phyloP scores from a whole-genome alignment of 2,113 vertebrate species.

The Mustela nigripes region DNA sequence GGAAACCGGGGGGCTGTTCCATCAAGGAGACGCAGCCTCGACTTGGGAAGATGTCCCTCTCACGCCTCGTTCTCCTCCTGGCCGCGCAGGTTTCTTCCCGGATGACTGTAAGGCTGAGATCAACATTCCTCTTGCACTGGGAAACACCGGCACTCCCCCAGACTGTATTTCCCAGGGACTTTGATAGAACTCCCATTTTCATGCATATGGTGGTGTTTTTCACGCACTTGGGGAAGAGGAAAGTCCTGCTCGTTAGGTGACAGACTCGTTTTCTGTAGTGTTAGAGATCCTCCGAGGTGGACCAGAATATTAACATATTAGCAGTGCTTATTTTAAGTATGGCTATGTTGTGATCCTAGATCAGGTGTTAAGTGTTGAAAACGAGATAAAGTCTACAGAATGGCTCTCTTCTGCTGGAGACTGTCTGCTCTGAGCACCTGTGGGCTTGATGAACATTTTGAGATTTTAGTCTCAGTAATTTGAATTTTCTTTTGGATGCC shows the following conservation, averaged over 20 bases:
- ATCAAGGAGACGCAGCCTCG: background rate
- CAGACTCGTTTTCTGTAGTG: background rate
- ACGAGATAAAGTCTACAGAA: background rate
- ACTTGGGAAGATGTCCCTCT: background rate
- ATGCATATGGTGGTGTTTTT: background rate
- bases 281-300: background rate
- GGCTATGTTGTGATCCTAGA: fast-evolving
- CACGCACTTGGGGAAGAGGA: background rate
- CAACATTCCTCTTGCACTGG: background rate
- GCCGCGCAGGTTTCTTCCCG: background rate
- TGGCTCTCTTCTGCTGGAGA: background rate
- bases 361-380: background rate
- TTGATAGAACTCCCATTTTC: background rate
- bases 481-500: background rate
- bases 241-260: background rate
- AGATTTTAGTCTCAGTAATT: background rate
- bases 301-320: background rate
- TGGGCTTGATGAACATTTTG: background rate
- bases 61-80: background rate
- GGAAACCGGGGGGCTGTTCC: background rate
- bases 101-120: background rate
- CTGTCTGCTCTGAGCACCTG: background rate
- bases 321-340: background rate
- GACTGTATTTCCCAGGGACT: background rate
- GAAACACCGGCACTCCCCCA: background rate